These are phyloP conservation scores for Pristionchus pacificus DNA, from an alignment of 1,140 invertebrate species.

Conservation along the genomic window DNA sequence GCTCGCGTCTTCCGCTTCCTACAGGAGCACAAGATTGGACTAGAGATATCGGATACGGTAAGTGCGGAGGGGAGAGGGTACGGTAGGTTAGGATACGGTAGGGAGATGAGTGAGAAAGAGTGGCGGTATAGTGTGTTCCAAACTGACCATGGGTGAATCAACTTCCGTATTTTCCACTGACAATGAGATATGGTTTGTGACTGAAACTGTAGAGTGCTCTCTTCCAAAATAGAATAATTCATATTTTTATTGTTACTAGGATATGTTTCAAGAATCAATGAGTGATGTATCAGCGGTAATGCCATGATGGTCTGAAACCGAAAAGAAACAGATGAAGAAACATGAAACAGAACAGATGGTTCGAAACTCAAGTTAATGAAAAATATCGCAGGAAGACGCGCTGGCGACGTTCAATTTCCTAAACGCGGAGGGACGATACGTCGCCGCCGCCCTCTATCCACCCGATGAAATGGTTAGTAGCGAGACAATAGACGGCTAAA, in stretches of 20 bases:
- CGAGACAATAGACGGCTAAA: too few relatives aligned
- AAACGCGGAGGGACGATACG: constrained; percentile 70
- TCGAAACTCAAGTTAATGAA: too few relatives aligned
- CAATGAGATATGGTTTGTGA: too few relatives aligned
- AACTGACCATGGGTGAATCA: too few relatives aligned
- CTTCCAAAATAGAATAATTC: constrained; percentile 5
- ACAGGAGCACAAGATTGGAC: constrained; percentile 64
- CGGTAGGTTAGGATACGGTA: too few relatives aligned
- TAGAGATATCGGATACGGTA: constrained; percentile 71
- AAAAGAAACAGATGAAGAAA: not conserved
- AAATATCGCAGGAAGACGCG: constrained; percentile 67
- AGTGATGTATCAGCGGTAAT: not conserved
- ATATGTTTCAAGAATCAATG: not conserved
- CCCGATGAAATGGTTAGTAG: constrained; percentile 60
- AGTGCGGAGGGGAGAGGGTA: too few relatives aligned
- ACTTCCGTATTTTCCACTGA: too few relatives aligned
- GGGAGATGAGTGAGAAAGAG: too few relatives aligned
- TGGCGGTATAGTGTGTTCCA: too few relatives aligned
- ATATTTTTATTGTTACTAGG: too few relatives aligned
- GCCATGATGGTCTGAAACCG: not conserved
- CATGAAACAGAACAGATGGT: not conserved
- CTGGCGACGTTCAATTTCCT: constrained; percentile 79
- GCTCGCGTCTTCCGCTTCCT: constrained; percentile 63
- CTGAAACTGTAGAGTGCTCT: too few relatives aligned
- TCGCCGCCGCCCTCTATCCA: constrained; percentile 74